Percentiles rank a stretch among this genome's conserved stretches.
Evolutionary conservation across 37 sponge, comb jelly and placozoan genomes (phyloP).

Genomic region (Halichondria panicea): DNA sequence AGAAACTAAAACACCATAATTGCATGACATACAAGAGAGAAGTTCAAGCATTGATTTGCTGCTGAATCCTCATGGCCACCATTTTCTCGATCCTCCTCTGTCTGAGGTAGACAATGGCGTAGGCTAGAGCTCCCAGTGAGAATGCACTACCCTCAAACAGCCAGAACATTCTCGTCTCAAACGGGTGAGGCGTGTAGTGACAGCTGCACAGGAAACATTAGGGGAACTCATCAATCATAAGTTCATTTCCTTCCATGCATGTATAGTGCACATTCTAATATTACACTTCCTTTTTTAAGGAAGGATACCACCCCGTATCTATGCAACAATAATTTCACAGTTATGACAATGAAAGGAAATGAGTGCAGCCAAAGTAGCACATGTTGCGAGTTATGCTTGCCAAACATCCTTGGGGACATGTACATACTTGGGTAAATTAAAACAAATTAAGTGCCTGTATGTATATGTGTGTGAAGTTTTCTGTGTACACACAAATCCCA

Average conservation of each 20-base stretch:
- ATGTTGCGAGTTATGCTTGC: neutral
- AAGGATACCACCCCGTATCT: no score
- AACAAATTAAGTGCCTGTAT: neutral
- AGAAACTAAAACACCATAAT: no score
- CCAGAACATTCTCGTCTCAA: conserved; percentile 44
- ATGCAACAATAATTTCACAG: no score
- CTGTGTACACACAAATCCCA: conserved; percentile 1
- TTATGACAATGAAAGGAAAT: neutral
- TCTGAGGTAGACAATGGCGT: conserved; percentile 22
- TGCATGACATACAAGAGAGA: no score
- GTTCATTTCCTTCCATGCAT: no score
- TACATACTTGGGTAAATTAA: neutral
- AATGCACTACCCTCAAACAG: conserved; percentile 37
- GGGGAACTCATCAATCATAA: no score
- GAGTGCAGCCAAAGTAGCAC: no score
- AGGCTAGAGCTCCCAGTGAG: conserved; percentile 16
- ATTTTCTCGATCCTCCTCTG: conserved; percentile 30
- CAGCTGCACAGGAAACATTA: conserved; percentile 16
- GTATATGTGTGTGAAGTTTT: neutral
- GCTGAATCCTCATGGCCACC: conserved; percentile 42
- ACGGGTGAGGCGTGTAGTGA: conserved; percentile 28
- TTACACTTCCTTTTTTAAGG: no score
- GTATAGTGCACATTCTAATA: no score
- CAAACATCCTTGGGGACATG: neutral
- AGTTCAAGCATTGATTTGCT: conserved; percentile 64